Evolutionary conservation across 2,888 invertebrate species (phyloP).

Genomic region (Polydrusus tereticollis): DNA sequence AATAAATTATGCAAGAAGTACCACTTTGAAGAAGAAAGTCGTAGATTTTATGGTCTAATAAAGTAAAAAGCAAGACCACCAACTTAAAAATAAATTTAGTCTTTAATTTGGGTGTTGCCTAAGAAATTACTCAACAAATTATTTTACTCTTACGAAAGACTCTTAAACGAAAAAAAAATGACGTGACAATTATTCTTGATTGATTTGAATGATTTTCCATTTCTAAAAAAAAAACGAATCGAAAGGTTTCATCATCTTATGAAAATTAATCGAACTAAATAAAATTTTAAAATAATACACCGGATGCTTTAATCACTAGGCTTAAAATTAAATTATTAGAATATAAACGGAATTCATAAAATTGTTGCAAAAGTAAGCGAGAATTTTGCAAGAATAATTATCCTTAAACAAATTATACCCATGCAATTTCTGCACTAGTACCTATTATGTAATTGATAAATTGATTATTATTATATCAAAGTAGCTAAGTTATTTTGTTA

Average conservation of each 20-base stretch:
- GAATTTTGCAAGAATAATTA: background rate
- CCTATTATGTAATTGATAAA: background rate
- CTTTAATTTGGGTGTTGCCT: background rate
- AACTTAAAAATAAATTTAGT: background rate
- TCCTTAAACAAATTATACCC: background rate
- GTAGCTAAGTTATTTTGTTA: too few relatives aligned
- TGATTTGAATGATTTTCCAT: too few relatives aligned
- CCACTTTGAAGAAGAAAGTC: constrained; percentile 5
- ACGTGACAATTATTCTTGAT: too few relatives aligned
- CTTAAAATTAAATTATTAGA: background rate
- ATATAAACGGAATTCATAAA: background rate
- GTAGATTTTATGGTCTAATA: background rate
- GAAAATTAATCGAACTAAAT: too few relatives aligned
- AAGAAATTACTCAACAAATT: background rate
- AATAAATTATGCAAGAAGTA: background rate
- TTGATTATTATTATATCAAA: too few relatives aligned
- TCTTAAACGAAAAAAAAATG: too few relatives aligned
- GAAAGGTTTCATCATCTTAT: too few relatives aligned
- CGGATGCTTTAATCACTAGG: background rate
- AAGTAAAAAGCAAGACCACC: background rate
- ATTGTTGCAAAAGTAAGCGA: background rate
- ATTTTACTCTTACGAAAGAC: too few relatives aligned
- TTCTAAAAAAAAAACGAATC: too few relatives aligned
- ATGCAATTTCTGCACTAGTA: background rate
- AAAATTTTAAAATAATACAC: background rate